Conservation (phyloP, 2,797 vertebrate species). For the Galaxias olidus region DNA sequence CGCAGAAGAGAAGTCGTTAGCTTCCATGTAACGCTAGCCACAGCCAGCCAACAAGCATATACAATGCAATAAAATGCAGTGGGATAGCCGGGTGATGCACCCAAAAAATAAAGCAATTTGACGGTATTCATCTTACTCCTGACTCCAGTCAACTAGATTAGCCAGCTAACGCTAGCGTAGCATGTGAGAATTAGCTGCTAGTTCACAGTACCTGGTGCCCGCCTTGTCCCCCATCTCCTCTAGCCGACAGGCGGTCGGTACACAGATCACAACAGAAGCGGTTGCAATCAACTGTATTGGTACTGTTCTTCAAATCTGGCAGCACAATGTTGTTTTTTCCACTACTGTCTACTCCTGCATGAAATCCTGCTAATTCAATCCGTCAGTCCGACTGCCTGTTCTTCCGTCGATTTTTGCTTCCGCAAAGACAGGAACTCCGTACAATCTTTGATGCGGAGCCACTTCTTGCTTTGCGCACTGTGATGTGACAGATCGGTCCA, state of each 20-base stretch:
- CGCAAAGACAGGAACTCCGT: conserved; percentile 49
- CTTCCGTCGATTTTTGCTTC: conserved; percentile 50
- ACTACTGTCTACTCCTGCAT: conserved; percentile 11
- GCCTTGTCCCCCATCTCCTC: conserved; percentile 83
- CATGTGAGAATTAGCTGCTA: neutral
- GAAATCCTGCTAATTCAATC: conserved; percentile 49
- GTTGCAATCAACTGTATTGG: neutral
- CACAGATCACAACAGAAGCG: conserved; percentile 42
- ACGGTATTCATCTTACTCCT: too few relatives aligned
- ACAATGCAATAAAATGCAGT: too few relatives aligned
- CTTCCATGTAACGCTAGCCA: neutral
- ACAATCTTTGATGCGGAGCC: neutral
- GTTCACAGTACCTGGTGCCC: conserved; percentile 74
- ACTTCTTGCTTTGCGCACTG: too few relatives aligned
- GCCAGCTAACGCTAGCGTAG: neutral
- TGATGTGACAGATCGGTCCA: too few relatives aligned
- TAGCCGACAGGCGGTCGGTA: conserved; percentile 53
- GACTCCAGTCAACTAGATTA: neutral
- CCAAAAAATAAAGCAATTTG: too few relatives aligned
- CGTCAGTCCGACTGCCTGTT: conserved; percentile 53
- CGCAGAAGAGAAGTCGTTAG: too few relatives aligned
- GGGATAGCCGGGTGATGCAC: too few relatives aligned
- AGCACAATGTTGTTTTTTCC: too few relatives aligned
- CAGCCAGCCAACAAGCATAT: neutral
- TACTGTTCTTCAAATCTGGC: too few relatives aligned